Percentiles rank a stretch among this genome's conserved stretches.
Conservation (phyloP, 1,140 invertebrate species). For the Drosophila pallidifrons region DNA sequence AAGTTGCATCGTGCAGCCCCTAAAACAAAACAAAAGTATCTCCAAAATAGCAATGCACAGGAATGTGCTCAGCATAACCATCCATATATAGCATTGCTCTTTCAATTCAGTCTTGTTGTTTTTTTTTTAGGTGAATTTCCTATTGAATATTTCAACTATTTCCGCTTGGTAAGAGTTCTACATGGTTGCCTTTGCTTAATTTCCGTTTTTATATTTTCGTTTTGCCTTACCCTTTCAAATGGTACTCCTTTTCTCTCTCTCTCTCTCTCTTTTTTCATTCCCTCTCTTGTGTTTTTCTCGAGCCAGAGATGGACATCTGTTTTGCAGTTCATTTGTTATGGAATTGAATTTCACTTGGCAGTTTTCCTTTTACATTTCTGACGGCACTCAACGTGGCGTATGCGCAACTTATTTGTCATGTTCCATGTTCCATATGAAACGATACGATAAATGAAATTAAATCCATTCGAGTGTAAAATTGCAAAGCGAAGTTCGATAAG, state of each 20-base stretch:
- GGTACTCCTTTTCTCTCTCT: constrained; percentile 12
- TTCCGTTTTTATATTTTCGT: constrained; percentile 61
- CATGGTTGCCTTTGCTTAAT: constrained; percentile 62
- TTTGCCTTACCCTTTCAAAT: constrained; percentile 12
- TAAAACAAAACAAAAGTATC: constrained; percentile 12
- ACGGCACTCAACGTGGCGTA: constrained; percentile 52
- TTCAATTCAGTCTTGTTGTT: constrained; percentile 12
- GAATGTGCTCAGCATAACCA: not conserved
- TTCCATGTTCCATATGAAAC: constrained; percentile 59
- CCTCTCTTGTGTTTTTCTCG: not conserved
- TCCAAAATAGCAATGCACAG: not conserved
- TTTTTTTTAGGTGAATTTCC: constrained; percentile 44
- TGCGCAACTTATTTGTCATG: constrained; percentile 72
- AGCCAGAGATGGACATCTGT: constrained; percentile 67
- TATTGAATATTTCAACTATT: constrained; percentile 64
- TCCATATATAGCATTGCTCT: constrained; percentile 2
- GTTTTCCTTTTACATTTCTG: constrained; percentile 30
- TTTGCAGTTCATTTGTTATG: constrained; percentile 79
- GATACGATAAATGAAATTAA: constrained; percentile 70
- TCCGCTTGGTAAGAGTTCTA: constrained; percentile 48
- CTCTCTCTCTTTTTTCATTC: constrained; percentile 5
- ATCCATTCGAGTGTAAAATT: constrained; percentile 70
- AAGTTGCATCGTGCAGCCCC: constrained; percentile 49
- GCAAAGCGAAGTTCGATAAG: constrained; percentile 43
- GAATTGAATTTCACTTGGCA: constrained; percentile 69